A percentile compares a stretch with the other conserved stretches of the same genome.
phyloP scores from a whole-genome alignment of 2,888 invertebrate genomes.

The Coleophora flavipennella region DNA sequence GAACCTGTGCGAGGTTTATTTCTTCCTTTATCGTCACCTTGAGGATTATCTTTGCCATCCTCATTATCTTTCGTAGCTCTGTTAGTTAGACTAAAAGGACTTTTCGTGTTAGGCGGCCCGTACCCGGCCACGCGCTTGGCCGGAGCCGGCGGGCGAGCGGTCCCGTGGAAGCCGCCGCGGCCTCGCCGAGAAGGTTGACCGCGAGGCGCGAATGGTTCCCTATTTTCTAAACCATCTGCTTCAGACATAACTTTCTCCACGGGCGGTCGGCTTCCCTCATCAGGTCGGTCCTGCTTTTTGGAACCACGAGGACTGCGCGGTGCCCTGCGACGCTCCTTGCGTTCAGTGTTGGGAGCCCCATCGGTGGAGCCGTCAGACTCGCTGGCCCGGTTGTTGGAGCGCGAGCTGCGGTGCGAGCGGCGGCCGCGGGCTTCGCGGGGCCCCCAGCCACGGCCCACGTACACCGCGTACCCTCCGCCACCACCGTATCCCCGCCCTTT shows the following conservation, averaged over 20 bases:
- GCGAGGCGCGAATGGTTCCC: constrained; percentile 86
- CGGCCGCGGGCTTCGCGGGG: constrained; percentile 63
- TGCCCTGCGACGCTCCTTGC: constrained; percentile 69
- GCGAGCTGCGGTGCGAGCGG: constrained; percentile 61
- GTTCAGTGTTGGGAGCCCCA: constrained; percentile 71
- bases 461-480: constrained; percentile 52
- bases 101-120: constrained; percentile 85
- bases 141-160: constrained; percentile 58
- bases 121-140: constrained; percentile 80
- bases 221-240: constrained; percentile 52
- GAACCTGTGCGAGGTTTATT: constrained; percentile 79
- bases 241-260: constrained; percentile 29
- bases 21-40: constrained; percentile 76
- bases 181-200: constrained; percentile 93
- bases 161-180: constrained; percentile 74
- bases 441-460: constrained; percentile 60
- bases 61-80: constrained; percentile 53
- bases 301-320: constrained; percentile 68
- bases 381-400: constrained; percentile 67
- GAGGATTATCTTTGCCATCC: constrained; percentile 41
- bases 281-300: constrained; percentile 75
- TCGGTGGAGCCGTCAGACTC: constrained; percentile 86
- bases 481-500: constrained; percentile 65
- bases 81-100: constrained; percentile 77
- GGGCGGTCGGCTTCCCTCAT: constrained; percentile 45